Conservation (phyloP, 2,888 invertebrate species). For the Zhuqinia jingwanae region DNA sequence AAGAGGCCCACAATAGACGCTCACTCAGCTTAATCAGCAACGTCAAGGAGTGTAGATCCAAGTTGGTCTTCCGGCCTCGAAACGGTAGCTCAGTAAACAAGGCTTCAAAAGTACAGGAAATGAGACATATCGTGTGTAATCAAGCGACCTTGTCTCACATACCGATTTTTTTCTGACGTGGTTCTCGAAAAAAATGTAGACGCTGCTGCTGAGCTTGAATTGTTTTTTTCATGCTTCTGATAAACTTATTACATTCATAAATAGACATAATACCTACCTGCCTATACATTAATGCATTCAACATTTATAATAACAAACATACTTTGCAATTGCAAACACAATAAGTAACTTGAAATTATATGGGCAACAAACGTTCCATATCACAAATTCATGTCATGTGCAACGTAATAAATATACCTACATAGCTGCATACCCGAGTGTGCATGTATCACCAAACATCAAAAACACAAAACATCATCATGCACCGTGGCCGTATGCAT, state of each 20-base stretch:
- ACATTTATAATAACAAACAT: too few relatives aligned
- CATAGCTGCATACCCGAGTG: too few relatives aligned
- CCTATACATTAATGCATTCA: not conserved
- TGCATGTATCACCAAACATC: too few relatives aligned
- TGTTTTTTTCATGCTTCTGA: not conserved
- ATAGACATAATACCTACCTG: not conserved
- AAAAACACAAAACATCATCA: too few relatives aligned
- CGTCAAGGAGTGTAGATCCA: slow-evolving; percentile 1
- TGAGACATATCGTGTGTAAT: slow-evolving; percentile 15
- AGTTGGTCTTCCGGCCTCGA: slow-evolving; percentile 54
- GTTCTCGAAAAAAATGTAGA: slow-evolving; percentile 2
- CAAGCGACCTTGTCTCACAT: slow-evolving; percentile 57
- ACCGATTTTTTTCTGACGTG: not conserved
- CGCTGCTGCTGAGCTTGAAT: too few relatives aligned
- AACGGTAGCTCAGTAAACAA: slow-evolving; percentile 19
- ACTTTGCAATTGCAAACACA: too few relatives aligned
- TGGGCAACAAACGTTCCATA: too few relatives aligned
- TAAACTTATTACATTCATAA: not conserved
- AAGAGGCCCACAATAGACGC: not conserved
- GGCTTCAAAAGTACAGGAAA: slow-evolving; percentile 47
- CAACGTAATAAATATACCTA: too few relatives aligned
- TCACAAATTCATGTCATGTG: too few relatives aligned
- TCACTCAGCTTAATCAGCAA: not conserved
- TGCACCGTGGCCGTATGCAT: too few relatives aligned
- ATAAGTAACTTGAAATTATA: too few relatives aligned